A percentile compares a stretch with the other conserved stretches of the same genome.
Evolutionary conservation across 2,888 invertebrate genomes (phyloP).

Genomic region (Hylaea fasciaria): DNA sequence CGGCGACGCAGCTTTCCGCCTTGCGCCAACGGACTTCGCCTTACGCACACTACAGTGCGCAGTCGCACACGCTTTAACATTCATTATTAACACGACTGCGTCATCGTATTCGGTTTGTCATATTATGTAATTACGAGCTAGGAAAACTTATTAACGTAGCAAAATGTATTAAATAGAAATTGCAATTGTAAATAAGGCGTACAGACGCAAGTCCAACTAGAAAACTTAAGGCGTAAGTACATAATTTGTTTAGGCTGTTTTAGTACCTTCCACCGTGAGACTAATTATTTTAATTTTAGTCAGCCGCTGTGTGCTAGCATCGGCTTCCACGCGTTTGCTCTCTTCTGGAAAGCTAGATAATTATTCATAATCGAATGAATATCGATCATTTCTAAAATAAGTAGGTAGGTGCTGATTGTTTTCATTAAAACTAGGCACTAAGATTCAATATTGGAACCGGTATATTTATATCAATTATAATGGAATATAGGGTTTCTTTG

Average conservation of each 20-base stretch:
- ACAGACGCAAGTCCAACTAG: conserved; percentile 33
- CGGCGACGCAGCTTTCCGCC: conserved; percentile 42
- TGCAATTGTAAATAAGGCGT: conserved; percentile 10
- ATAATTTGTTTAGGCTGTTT: conserved; percentile 43
- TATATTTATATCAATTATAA: conserved; percentile 33
- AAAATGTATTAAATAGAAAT: neutral
- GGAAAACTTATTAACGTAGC: neutral
- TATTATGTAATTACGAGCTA: conserved; percentile 3
- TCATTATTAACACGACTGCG: neutral
- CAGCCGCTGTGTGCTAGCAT: conserved; percentile 54
- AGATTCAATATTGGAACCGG: conserved; percentile 49
- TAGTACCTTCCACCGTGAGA: conserved; percentile 36
- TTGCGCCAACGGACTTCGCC: conserved; percentile 41
- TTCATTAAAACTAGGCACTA: conserved; percentile 51
- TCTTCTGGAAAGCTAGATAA: conserved; percentile 45
- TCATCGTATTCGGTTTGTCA: neutral
- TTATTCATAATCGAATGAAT: no score
- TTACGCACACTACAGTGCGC: conserved; percentile 31
- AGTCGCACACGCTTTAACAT: conserved; percentile 34
- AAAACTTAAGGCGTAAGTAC: conserved; percentile 35
- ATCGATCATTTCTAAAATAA: conserved; percentile 36
- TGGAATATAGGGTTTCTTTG: conserved; percentile 48
- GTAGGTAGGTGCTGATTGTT: conserved; percentile 10
- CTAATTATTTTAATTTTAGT: conserved; percentile 42
- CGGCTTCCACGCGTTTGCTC: conserved; percentile 50